Evolutionary conservation across 2,888 invertebrate species (phyloP), one percentile per base, ranked within the genome.

Genomic region (Mesoligia furuncula): DNA sequence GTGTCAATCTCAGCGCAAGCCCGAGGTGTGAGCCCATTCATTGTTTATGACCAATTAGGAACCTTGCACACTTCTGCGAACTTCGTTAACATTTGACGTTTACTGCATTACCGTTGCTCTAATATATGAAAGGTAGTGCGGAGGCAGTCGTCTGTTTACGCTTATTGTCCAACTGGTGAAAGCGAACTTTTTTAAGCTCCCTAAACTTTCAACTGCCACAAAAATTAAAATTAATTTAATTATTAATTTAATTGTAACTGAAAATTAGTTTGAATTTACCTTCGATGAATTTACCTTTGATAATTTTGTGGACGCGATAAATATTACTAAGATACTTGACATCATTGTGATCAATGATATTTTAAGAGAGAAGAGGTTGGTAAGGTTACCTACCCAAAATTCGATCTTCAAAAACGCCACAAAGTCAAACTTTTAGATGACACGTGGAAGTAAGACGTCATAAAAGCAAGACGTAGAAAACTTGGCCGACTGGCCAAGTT

Each of bases 1-100:
- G 36, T 57, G 77, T 73, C 77, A 76, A 64, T 76, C 48, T 61
- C 45, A 39, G 62, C 76, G 65, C 61, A 70, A 77, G 54, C 54
- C 20, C 39, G 62, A 84, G 83, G 78, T 84, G 84, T 86, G 74
- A 86, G 66, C 42, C 1, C 72, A 82, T 82, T 85, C 83, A 85
- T 86, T 87, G 87, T 90, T 93, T 92, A 93, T 84, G 88, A 82
- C 92, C 94, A 95, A 95, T 95, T 95, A 95, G 93, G 83, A 90
- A 84, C 90, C 87, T 93, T 84, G 91, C 94, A 90, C 76, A 83
- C 85, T 81, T 86, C 85, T 82, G 95, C 92, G 91, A 94, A 92
- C 85, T 92, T 87, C 89, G 85, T 88, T 86, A 84, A 78, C 77
- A 79, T 79, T 83, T 86, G 89, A 90, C 89, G 81, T 90, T 88